These are phyloP conservation scores for Eupithecia tripunctaria DNA, from an alignment of 2,888 invertebrate species.

Conservation along the genomic window DNA sequence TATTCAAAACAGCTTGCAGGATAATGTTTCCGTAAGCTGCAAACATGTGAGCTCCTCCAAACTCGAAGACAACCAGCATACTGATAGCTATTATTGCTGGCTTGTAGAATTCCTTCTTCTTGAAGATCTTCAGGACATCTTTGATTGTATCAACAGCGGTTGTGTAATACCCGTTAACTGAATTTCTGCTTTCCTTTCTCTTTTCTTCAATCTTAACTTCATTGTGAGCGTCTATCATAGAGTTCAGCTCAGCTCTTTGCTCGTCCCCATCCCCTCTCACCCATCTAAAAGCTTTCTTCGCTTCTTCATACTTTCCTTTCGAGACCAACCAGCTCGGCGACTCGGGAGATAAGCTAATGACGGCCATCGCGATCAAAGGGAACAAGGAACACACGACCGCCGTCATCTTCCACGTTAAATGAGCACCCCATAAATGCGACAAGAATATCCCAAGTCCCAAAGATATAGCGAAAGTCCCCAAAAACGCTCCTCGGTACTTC, in stretches of 20 bases:
- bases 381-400: conserved; percentile 82
- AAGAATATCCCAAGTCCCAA: conserved; percentile 86
- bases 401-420: conserved; percentile 85
- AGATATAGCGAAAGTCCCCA: conserved; percentile 86
- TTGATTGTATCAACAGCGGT: conserved; percentile 61
- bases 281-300: conserved; percentile 85
- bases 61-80: conserved; percentile 79
- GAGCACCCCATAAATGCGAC: conserved; percentile 86
- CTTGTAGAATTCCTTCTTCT: conserved; percentile 78
- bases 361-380: conserved; percentile 77
- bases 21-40: conserved; percentile 79
- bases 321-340: conserved; percentile 88
- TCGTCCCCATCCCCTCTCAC: conserved; percentile 81
- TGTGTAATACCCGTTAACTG: conserved; percentile 57
- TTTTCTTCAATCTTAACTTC: conserved; percentile 60
- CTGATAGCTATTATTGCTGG: conserved; percentile 77
- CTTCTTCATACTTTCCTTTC: conserved; percentile 83
- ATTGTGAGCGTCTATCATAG: conserved; percentile 74
- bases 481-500: conserved; percentile 85
- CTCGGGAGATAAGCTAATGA: conserved; percentile 84
- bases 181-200: conserved; percentile 50
- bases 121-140: conserved; percentile 69
- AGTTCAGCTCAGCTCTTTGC: conserved; percentile 73
- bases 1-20: conserved; percentile 70
- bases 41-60: conserved; percentile 79